A percentile compares a stretch with the other conserved stretches of the same genome.
Conservation (phyloP, 2,113 vertebrate species). For the Felis chaus region DNA sequence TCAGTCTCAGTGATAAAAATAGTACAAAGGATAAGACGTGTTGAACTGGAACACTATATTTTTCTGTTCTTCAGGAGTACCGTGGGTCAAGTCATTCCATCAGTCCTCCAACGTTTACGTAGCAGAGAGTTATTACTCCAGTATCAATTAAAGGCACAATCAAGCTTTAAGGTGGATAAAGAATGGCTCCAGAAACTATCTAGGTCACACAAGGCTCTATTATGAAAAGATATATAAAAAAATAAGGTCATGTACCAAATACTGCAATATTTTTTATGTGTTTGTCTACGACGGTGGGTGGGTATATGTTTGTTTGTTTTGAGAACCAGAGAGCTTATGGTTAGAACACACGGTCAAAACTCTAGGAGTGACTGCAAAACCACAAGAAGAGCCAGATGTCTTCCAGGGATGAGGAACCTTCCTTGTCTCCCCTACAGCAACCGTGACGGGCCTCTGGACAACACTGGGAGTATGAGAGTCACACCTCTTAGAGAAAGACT, state of each 20-base stretch:
- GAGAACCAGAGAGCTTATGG: background rate
- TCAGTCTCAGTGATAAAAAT: slow-evolving; percentile 60
- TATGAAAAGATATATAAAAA: slow-evolving; percentile 3
- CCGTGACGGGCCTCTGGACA: background rate
- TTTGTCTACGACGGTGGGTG: background rate
- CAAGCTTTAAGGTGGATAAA: background rate
- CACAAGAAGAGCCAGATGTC: background rate
- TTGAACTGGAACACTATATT: slow-evolving; percentile 44
- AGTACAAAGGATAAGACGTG: slow-evolving; percentile 34
- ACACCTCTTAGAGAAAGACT: background rate
- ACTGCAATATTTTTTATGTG: background rate
- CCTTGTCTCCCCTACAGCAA: background rate
- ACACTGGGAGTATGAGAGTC: background rate
- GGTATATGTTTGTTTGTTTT: background rate
- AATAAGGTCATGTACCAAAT: background rate
- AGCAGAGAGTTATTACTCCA: background rate
- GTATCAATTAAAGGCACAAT: background rate
- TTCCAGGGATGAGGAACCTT: background rate
- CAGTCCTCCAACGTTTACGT: background rate
- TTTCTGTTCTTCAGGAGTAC: slow-evolving; percentile 40
- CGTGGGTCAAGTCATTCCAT: background rate
- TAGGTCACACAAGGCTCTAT: background rate
- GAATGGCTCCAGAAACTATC: background rate
- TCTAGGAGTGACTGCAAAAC: background rate
- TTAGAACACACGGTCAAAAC: background rate